A percentile compares a stretch with the other conserved stretches of the same genome.
Conservation (phyloP, 2,888 invertebrate species). For the Cremastobaeus sp. region DNA sequence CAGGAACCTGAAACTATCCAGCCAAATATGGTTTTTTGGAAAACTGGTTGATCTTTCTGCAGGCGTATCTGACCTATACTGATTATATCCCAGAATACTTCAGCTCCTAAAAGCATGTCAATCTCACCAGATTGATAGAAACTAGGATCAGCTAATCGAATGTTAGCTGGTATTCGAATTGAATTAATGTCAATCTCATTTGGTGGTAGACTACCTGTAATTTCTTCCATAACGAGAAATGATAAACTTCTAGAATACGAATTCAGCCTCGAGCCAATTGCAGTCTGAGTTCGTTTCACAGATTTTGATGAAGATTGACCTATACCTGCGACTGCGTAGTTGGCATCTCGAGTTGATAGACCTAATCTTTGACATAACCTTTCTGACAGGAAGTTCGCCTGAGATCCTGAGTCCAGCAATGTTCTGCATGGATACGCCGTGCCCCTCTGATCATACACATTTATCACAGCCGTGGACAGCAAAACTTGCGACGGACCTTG, state of each 20-base stretch:
- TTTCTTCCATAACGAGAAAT: slow-evolving; percentile 2
- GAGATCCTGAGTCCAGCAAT: slow-evolving; percentile 10
- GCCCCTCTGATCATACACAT: background rate
- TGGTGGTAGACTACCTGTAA: slow-evolving; percentile 3
- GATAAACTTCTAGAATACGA: background rate
- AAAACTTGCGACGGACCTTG: background rate
- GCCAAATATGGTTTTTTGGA: slow-evolving; percentile 25
- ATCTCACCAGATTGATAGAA: slow-evolving; percentile 2
- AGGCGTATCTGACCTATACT: slow-evolving; percentile 9
- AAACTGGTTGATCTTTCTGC: slow-evolving; percentile 12
- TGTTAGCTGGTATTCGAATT: slow-evolving; percentile 6
- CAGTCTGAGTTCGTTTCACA: background rate
- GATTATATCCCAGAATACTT: slow-evolving; percentile 15
- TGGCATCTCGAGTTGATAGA: background rate
- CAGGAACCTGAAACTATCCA: slow-evolving; percentile 59
- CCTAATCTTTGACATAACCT: too few species aligned
- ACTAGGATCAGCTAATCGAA: slow-evolving; percentile 12
- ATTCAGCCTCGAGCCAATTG: slow-evolving; percentile 1
- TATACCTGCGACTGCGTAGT: background rate
- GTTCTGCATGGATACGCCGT: background rate
- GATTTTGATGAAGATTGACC: background rate
- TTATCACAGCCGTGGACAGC: background rate
- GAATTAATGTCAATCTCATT: background rate
- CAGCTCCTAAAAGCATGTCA: slow-evolving; percentile 17
- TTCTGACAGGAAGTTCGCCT: slow-evolving; percentile 2